Conservation (phyloP, 2,797 vertebrate genomes). For the Centroberyx gerrardi region DNA sequence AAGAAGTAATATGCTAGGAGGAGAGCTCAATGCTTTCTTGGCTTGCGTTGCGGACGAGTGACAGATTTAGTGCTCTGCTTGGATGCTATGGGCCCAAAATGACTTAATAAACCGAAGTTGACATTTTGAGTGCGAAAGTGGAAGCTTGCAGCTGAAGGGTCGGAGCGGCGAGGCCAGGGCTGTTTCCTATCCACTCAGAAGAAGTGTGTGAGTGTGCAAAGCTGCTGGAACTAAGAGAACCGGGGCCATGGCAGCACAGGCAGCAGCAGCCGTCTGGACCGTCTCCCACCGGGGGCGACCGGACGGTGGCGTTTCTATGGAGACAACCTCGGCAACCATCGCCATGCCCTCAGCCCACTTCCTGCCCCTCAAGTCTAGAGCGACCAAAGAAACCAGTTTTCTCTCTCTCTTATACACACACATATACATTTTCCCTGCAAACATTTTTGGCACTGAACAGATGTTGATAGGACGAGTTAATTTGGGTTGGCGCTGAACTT, state of each 20-base stretch:
- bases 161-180: slow-evolving; percentile 43
- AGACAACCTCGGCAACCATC: slow-evolving; percentile 51
- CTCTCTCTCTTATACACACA: not conserved
- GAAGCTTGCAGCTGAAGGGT: slow-evolving; percentile 63
- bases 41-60: slow-evolving; percentile 38
- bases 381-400: slow-evolving; percentile 23
- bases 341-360: slow-evolving; percentile 52
- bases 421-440: too few relatives aligned
- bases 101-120: slow-evolving; percentile 75
- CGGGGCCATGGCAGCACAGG: slow-evolving; percentile 59
- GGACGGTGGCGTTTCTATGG: slow-evolving; percentile 53
- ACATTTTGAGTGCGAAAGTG: slow-evolving; percentile 71
- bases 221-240: slow-evolving; percentile 59
- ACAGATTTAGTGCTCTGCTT: slow-evolving; percentile 73
- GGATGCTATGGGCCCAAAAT: slow-evolving; percentile 60
- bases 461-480: not conserved
- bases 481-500: slow-evolving; percentile 10
- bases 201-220: slow-evolving; percentile 27
- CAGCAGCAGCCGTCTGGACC: slow-evolving; percentile 65
- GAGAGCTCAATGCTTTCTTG: slow-evolving; percentile 52
- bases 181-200: slow-evolving; percentile 67
- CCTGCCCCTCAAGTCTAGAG: slow-evolving; percentile 43
- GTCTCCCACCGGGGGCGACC: slow-evolving; percentile 45
- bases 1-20: slow-evolving; percentile 67
- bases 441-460: not conserved